phyloP scores from a whole-genome alignment of 2,797 vertebrate genomes.

The Todus mexicanus region DNA sequence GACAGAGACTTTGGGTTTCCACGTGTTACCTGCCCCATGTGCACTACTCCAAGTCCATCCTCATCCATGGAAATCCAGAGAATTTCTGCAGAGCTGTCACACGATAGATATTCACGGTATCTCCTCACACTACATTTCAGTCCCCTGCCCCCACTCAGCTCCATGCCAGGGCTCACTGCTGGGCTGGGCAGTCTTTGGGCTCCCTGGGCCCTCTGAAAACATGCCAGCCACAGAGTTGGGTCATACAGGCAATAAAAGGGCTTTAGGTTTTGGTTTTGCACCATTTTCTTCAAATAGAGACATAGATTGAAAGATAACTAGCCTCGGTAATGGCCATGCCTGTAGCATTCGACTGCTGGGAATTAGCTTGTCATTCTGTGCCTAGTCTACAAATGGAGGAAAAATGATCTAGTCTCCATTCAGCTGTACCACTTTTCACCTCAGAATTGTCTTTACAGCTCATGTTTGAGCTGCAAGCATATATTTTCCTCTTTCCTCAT shows the following conservation, averaged over 20 bases:
- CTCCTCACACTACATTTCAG: not conserved
- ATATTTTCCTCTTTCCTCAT: constrained; percentile 35
- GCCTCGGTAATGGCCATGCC: not conserved
- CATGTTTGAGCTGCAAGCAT: not conserved
- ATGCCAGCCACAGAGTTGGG: not conserved
- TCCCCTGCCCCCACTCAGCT: not conserved
- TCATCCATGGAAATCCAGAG: not conserved
- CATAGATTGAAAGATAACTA: constrained; percentile 31
- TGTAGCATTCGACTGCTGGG: not conserved
- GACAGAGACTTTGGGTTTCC: not conserved
- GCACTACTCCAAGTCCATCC: not conserved
- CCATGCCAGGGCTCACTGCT: too few relatives aligned
- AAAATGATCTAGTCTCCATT: not conserved
- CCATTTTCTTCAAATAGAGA: not conserved
- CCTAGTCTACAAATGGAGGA: constrained; percentile 23
- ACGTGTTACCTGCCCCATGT: fast-evolving
- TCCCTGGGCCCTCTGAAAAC: not conserved
- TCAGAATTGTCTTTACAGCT: constrained; percentile 28
- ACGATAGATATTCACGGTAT: fast-evolving
- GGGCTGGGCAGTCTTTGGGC: fast-evolving
- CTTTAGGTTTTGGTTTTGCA: not conserved
- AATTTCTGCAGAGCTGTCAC: not conserved
- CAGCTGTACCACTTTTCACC: constrained; percentile 25
- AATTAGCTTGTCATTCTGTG: constrained; percentile 47
- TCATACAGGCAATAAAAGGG: not conserved